phyloP scores from a whole-genome alignment of 2,797 vertebrate species.

The Sorex maritimensis region DNA sequence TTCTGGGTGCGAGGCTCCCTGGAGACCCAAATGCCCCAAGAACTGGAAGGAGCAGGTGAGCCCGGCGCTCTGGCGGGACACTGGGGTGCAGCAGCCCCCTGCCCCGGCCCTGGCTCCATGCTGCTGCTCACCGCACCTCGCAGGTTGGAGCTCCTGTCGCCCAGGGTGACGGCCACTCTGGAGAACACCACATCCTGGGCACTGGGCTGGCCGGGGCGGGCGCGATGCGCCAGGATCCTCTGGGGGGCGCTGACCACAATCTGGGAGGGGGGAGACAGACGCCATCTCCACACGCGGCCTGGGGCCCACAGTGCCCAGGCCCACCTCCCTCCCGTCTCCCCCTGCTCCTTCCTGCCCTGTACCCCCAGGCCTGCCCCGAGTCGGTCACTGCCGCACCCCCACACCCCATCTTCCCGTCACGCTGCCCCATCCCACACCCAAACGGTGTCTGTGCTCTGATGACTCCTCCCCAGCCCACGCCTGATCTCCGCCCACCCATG shows the following conservation, averaged over 20 bases:
- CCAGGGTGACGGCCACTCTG: constrained; percentile 92
- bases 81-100: not conserved
- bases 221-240: constrained; percentile 88
- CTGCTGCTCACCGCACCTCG: constrained; percentile 90
- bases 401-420: no score
- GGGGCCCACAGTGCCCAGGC: not conserved
- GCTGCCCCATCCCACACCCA: no score
- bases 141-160: constrained; percentile 93
- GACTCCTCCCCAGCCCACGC: no score
- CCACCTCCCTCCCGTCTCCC: not conserved
- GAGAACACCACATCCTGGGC: constrained; percentile 89
- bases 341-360: not conserved
- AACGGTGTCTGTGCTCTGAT: no score
- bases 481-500: no score
- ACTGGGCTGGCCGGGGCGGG: constrained; percentile 88
- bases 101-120: not conserved
- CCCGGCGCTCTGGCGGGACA: not conserved
- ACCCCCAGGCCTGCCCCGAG: no score
- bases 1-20: not conserved
- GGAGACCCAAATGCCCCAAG: not conserved
- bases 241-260: constrained; percentile 90
- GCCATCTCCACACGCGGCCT: no score
- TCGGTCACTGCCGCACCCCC: no score
- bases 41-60: not conserved
- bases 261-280: constrained; percentile 86